Base-by-base conservation (phyloP, 2,797 vertebrate species). In the Dendrocincla tyrannina region DNA sequence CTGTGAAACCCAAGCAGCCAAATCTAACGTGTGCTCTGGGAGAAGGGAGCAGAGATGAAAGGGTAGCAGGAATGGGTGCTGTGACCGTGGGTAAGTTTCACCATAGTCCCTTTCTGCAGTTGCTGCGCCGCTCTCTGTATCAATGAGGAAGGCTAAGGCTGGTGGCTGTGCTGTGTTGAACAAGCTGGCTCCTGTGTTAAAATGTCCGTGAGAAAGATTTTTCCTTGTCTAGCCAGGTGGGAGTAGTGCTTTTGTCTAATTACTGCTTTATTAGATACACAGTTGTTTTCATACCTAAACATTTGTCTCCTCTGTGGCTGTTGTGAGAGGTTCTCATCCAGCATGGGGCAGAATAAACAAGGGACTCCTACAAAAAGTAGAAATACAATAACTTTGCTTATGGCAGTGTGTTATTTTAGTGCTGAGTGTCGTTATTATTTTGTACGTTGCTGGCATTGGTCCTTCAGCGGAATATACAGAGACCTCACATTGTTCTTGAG, bases 181-280 rank as follows among this genome's bases (percentile, higher is more conserved):
- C 2, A 16, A 79, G 49, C 52, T 58, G 53, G 25, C 56, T 94
- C 28, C 24, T 55, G 3, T 37, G 41, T 39, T 80, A 69, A 55
- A 56, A 67, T 41, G 47, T 85, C 72, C 5, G 42, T 25, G 46
- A 64, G 86, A 93, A 87, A 74, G 64, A 46, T 44, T 78, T 66
- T 75, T 50, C 72, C 76, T 59, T 67, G 60, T 67, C 56, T 82
- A 64, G 60, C 89, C 89, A 91, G 70, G 90, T 82, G 78, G 78
- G 82, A 93, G 81, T 81, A 95, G 42, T 64, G 81, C 56, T 76
- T 85, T 92, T 89, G 75, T 85, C 49, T 87, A 73, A 88, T 90
- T 90, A 67, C 52, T 0, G 1, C 90, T 92, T 93, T 88, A 76
- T 84, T 92, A 85, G 68, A 20, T 63, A 55, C 59, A 42, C 0